Percentiles rank a stretch among this genome's conserved stretches.
Evolutionary conservation across 2,888 invertebrate species (phyloP).

Genomic region (Chymomyza fuscimana): DNA sequence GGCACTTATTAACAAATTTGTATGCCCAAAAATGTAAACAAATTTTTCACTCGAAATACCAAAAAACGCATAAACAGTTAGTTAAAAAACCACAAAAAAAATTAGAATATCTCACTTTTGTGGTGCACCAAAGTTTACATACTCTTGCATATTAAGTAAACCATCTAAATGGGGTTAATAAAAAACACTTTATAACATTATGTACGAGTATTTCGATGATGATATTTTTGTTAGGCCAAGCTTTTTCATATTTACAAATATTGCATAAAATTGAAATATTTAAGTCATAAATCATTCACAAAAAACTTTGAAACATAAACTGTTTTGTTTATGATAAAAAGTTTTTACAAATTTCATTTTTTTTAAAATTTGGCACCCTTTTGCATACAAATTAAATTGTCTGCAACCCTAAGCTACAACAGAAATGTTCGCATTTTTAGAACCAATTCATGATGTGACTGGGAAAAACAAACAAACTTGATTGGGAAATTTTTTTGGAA

Average conservation of each 20-base stretch:
- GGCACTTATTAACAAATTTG: constrained; percentile 69
- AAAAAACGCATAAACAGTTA: constrained; percentile 30
- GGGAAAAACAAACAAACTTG: too few relatives aligned
- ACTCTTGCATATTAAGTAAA: neutral
- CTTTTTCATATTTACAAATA: neutral
- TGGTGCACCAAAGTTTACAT: neutral
- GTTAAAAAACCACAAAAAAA: constrained; percentile 8
- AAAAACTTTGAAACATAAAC: too few relatives aligned
- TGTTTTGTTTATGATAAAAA: too few relatives aligned
- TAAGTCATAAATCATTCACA: neutral
- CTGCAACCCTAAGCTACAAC: too few relatives aligned
- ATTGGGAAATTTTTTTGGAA: too few relatives aligned
- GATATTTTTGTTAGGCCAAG: neutral
- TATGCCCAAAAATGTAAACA: constrained; percentile 51
- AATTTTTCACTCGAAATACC: constrained; percentile 28
- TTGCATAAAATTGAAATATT: neutral
- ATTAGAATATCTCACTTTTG: neutral
- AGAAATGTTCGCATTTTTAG: too few relatives aligned
- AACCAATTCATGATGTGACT: too few relatives aligned
- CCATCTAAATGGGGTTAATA: neutral
- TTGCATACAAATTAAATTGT: too few relatives aligned
- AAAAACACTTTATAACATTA: neutral
- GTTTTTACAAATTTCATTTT: too few relatives aligned
- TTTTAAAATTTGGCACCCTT: too few relatives aligned
- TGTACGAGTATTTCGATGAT: too few relatives aligned